Conservation (phyloP, 2,113 vertebrate species). For the Corythornis madagascariensis region DNA sequence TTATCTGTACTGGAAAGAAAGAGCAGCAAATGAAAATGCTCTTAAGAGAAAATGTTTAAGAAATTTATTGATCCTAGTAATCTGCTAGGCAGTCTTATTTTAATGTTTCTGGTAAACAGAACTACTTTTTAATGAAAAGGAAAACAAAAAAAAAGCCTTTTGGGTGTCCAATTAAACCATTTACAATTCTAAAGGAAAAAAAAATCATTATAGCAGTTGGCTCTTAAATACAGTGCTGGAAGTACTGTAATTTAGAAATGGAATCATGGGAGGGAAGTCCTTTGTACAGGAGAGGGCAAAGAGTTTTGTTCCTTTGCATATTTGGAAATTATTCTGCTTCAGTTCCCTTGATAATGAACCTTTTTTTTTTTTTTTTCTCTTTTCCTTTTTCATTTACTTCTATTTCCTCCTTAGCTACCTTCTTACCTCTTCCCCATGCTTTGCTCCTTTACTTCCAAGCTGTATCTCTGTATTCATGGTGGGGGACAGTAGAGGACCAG, state of each 20-base stretch:
- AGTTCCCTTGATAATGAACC: neutral
- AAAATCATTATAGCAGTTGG: neutral
- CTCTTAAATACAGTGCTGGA: neutral
- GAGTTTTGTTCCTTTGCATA: neutral
- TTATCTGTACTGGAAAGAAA: neutral
- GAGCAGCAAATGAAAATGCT: conserved; percentile 24
- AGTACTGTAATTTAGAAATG: neutral
- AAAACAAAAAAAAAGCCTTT: neutral
- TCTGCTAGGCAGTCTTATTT: neutral
- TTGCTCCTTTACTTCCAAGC: neutral
- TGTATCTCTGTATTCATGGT: neutral
- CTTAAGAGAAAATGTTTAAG: conserved; percentile 3
- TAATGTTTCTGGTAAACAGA: neutral
- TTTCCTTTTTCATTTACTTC: neutral
- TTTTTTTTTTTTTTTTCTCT: neutral
- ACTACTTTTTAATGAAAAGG: neutral
- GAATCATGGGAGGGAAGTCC: neutral
- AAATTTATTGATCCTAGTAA: neutral
- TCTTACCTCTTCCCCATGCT: neutral
- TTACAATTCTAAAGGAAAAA: neutral
- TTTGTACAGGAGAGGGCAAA: neutral
- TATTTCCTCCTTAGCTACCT: neutral
- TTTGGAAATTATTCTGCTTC: neutral
- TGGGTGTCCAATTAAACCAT: neutral
- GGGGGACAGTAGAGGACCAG: neutral